A percentile compares a stretch with the other conserved stretches of the same genome.
These are phyloP conservation scores for Chloroceryle amazona DNA, from an alignment of 2,797 vertebrate species.

Conservation along the genomic window DNA sequence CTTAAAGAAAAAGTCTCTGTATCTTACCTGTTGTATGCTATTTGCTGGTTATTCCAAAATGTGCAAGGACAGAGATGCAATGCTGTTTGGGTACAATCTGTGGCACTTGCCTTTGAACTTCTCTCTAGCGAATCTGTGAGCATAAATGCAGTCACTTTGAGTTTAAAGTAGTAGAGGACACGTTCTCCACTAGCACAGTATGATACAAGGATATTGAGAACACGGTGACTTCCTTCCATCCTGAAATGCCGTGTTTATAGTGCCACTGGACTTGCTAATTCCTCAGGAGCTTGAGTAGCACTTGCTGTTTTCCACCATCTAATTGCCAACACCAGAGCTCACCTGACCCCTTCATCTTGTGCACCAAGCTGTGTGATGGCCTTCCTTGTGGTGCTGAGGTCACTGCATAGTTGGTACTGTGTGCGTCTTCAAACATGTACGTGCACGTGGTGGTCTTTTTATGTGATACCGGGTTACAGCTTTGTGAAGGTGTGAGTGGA, in stretches of 20 bases:
- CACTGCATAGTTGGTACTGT: neutral
- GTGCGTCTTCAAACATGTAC: neutral
- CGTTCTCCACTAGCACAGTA: neutral
- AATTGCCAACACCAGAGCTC: neutral
- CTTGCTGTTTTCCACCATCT: neutral
- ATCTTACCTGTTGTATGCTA: neutral
- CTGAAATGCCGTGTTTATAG: neutral
- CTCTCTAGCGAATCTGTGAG: neutral
- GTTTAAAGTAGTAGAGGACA: neutral
- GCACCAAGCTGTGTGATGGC: too few species aligned
- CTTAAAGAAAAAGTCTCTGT: neutral
- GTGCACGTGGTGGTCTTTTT: neutral
- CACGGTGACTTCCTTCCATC: neutral
- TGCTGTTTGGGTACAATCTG: neutral
- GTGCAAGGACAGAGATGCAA: neutral
- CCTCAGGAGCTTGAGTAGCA: neutral
- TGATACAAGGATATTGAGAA: neutral
- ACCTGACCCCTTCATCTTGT: neutral
- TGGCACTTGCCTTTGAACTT: neutral
- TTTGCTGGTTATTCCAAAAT: neutral
- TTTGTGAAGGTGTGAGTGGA: neutral
- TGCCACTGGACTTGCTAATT: neutral
- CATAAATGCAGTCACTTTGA: neutral
- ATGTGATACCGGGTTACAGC: neutral
- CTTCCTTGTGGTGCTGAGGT: neutral